Evolutionary conservation across 30 jellyfish, hydroid and myxozoan genomes (phyloP).

Genomic region (Nemopilema nomurai): DNA sequence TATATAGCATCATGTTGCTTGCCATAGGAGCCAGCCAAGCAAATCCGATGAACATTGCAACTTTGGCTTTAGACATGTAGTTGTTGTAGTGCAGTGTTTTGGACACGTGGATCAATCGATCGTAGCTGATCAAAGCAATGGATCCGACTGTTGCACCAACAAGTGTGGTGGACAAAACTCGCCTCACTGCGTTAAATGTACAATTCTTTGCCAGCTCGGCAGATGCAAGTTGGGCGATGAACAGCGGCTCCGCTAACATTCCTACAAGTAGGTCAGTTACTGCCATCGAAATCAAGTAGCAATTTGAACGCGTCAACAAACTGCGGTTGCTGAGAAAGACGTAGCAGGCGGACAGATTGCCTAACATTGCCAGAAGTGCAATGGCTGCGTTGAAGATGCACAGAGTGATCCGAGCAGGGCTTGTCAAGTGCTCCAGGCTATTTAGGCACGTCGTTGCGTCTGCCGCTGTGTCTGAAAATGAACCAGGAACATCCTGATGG

Average conservation of each 20-base stretch:
- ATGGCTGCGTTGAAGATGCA: not conserved
- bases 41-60: not conserved
- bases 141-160: slow-evolving; percentile 14
- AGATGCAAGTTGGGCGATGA: not conserved
- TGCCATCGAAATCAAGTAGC: slow-evolving; percentile 2
- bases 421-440: not conserved
- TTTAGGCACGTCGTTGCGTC: slow-evolving; percentile 20
- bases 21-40: slow-evolving; percentile 10
- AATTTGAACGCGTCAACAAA: slow-evolving; percentile 13
- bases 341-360: not conserved
- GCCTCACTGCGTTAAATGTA: not conserved
- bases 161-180: not conserved
- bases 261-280: slow-evolving; percentile 17
- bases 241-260: slow-evolving; percentile 3
- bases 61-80: not conserved
- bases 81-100: not conserved
- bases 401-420: not conserved
- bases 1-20: not conserved
- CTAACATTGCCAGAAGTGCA: not conserved
- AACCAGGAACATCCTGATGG: too few species aligned
- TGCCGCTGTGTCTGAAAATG: too few species aligned
- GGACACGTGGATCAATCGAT: slow-evolving; percentile 10
- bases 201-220: slow-evolving; percentile 1
- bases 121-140: slow-evolving; percentile 24
- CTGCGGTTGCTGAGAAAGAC: not conserved